phyloP scores from a whole-genome alignment of 2,113 vertebrate species.

The Catharus minimus region DNA sequence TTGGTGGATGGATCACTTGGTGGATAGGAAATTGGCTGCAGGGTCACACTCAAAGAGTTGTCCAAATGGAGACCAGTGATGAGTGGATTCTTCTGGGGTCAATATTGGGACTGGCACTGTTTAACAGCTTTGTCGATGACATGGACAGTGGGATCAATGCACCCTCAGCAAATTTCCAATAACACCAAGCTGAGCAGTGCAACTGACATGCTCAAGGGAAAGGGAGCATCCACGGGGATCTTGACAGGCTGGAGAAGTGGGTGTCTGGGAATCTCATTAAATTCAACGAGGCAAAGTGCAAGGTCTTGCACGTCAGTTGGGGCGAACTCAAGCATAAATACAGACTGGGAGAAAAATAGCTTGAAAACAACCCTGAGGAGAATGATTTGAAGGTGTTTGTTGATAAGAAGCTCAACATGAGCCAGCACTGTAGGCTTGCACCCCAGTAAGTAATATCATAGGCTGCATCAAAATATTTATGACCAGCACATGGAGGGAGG shows the following conservation, averaged over 20 bases:
- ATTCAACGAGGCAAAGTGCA: not conserved
- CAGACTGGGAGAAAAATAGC: not conserved
- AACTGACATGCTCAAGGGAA: accelerated
- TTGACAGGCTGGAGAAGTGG: not conserved
- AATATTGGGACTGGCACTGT: not conserved
- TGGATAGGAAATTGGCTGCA: not conserved
- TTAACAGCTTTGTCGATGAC: not conserved
- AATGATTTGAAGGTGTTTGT: not conserved
- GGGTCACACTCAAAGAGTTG: not conserved
- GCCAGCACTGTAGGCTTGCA: not conserved
- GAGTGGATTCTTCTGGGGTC: not conserved
- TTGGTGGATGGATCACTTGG: not conserved
- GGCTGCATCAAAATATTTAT: not conserved
- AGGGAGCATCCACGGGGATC: too few relatives aligned
- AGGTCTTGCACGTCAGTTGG: not conserved
- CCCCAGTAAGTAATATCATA: not conserved
- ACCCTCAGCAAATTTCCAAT: not conserved
- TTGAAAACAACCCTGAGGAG: not conserved
- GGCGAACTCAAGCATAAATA: not conserved
- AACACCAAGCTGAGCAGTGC: not conserved
- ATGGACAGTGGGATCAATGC: not conserved
- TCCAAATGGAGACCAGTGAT: not conserved
- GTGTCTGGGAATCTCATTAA: not conserved
- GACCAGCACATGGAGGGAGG: not conserved
- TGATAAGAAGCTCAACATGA: not conserved